Evolutionary conservation across 1,140 invertebrate species (phyloP).

Genomic region (Zelostemma sp.): DNA sequence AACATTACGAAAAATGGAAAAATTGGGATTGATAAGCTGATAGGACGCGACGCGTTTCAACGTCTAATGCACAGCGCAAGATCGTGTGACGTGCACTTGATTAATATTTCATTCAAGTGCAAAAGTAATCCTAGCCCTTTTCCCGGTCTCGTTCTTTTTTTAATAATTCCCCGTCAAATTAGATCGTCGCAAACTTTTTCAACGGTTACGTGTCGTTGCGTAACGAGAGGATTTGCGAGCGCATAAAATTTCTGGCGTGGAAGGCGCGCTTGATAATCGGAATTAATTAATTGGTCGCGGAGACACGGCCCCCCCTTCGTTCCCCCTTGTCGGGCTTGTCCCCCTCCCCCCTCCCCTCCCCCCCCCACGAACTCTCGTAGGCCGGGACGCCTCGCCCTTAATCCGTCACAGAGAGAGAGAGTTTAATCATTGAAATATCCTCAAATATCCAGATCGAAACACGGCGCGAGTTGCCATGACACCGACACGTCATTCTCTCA

Average conservation of each 20-base stretch:
- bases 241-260: slow-evolving; percentile 43
- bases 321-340: slow-evolving; percentile 10
- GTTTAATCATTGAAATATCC: slow-evolving; percentile 50
- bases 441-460: slow-evolving; percentile 38
- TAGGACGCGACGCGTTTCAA: too few relatives aligned
- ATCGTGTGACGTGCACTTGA: not conserved
- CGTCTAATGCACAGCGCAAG: too few relatives aligned
- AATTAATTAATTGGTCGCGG: slow-evolving; percentile 54
- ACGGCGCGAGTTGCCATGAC: slow-evolving; percentile 40
- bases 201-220: slow-evolving; percentile 10
- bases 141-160: too few relatives aligned
- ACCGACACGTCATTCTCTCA: slow-evolving; percentile 32
- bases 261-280: slow-evolving; percentile 49
- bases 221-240: slow-evolving; percentile 28
- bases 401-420: slow-evolving; percentile 36
- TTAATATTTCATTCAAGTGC: not conserved
- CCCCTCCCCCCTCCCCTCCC: slow-evolving; percentile 10
- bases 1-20: too few relatives aligned
- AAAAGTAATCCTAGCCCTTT: slow-evolving; percentile 4
- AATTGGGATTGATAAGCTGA: too few relatives aligned
- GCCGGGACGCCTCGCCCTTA: slow-evolving; percentile 32
- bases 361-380: not conserved
- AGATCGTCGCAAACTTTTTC: slow-evolving; percentile 4
- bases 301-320: slow-evolving; percentile 13
- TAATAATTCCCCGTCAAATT: slow-evolving; percentile 5